These are phyloP conservation scores for Chorisops tibialis DNA, from an alignment of 2,888 invertebrate species.

Conservation along the genomic window DNA sequence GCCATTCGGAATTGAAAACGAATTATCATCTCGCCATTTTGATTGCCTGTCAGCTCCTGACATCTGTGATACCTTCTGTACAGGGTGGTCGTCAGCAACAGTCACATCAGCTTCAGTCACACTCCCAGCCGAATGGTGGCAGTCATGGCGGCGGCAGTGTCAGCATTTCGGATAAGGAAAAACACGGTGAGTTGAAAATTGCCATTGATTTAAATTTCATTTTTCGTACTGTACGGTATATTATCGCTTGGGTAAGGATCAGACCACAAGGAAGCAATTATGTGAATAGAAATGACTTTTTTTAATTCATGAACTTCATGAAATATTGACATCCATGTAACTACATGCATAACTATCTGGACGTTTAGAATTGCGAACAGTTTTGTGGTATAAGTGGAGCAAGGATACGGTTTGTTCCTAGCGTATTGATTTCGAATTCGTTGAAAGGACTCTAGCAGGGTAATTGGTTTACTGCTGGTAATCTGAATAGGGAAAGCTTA, in stretches of 20 bases:
- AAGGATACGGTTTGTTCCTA: slow-evolving; percentile 7
- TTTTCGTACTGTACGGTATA: background rate
- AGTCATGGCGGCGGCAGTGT: slow-evolving; percentile 17
- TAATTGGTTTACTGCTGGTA: background rate
- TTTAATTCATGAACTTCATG: too few species aligned
- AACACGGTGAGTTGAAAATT: slow-evolving; percentile 28
- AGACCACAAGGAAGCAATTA: too few species aligned
- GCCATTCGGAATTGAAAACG: slow-evolving; percentile 24
- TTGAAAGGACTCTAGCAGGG: slow-evolving; percentile 2
- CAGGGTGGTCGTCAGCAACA: slow-evolving; percentile 20
- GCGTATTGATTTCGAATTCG: slow-evolving; percentile 11
- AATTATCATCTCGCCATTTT: slow-evolving; percentile 23
- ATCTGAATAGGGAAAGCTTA: too few species aligned
- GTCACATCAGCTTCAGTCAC: slow-evolving; percentile 11
- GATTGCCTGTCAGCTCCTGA: slow-evolving; percentile 16
- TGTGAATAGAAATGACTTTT: too few species aligned
- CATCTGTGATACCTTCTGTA: slow-evolving; percentile 7
- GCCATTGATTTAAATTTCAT: background rate
- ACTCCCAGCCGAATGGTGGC: slow-evolving; percentile 22
- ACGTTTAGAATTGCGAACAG: too few species aligned
- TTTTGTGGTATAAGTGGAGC: too few species aligned
- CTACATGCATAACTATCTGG: too few species aligned
- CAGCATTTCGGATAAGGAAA: slow-evolving; percentile 20
- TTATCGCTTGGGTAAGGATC: background rate
- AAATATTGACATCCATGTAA: too few species aligned